A percentile compares a stretch with the other conserved stretches of the same genome.
phyloP scores from a whole-genome alignment of 1,140 invertebrate genomes.

The Phymorhynchus buccinoides region DNA sequence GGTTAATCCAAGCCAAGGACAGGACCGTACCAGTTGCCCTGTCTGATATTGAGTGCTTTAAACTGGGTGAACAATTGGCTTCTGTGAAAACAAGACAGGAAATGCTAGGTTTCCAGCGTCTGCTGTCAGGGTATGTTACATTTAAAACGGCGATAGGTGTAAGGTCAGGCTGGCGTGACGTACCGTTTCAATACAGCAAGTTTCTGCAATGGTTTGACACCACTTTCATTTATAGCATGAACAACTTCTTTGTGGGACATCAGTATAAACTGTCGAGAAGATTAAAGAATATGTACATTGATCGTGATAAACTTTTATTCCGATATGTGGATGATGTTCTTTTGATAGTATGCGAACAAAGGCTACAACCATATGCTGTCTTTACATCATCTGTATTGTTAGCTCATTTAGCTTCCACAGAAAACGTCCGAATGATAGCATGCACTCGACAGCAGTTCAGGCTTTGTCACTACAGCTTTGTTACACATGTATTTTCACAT shows the following conservation, averaged over 20 bases:
- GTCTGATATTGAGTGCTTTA: neutral
- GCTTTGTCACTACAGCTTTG: neutral
- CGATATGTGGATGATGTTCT: no score
- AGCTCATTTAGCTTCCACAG: no score
- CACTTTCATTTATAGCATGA: no score
- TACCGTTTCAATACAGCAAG: neutral
- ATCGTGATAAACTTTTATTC: no score
- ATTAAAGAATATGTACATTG: no score
- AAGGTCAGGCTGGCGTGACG: neutral
- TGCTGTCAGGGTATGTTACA: neutral
- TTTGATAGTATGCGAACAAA: no score
- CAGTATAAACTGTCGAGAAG: no score
- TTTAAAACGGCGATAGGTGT: neutral
- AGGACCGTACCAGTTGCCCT: neutral
- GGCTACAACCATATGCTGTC: no score
- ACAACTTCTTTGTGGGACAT: no score
- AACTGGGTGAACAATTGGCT: neutral
- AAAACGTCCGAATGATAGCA: no score
- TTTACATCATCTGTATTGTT: no score
- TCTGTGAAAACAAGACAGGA: neutral
- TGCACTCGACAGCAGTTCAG: neutral
- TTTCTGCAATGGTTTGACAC: no score
- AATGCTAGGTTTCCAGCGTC: neutral
- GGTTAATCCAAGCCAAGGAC: neutral
- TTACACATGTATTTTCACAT: neutral